Evolutionary conservation across 2,888 invertebrate species (phyloP).

Genomic region (Harpagoxenus sublaevis): DNA sequence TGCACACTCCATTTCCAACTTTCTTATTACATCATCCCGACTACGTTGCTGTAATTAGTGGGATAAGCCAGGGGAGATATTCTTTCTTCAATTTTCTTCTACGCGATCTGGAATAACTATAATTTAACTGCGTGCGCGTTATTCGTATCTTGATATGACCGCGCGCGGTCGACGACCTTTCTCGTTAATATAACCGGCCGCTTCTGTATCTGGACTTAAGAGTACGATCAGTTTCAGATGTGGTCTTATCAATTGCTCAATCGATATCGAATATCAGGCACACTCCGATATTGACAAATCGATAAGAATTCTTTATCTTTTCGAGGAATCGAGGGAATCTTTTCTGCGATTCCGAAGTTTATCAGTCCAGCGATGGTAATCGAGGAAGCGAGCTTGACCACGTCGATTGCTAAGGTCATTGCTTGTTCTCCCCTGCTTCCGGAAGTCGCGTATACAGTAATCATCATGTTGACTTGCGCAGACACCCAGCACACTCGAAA

Average conservation of each 20-base stretch:
- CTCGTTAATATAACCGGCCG: slow-evolving; percentile 22
- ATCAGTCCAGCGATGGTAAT: slow-evolving; percentile 64
- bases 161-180: slow-evolving; percentile 25
- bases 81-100: slow-evolving; percentile 36
- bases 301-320: slow-evolving; percentile 13
- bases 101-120: slow-evolving; percentile 20
- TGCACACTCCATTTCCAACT: slow-evolving; percentile 48
- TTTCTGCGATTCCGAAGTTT: slow-evolving; percentile 50
- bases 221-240: slow-evolving; percentile 28
- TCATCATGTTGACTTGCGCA: slow-evolving; percentile 41
- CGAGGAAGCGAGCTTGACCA: slow-evolving; percentile 72
- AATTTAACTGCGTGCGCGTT: slow-evolving; percentile 43
- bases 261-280: not conserved
- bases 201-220: slow-evolving; percentile 11
- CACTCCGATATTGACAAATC: not conserved
- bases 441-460: slow-evolving; percentile 60
- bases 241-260: slow-evolving; percentile 1
- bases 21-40: slow-evolving; percentile 47
- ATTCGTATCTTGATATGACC: slow-evolving; percentile 23
- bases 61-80: slow-evolving; percentile 20
- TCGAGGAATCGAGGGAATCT: not conserved
- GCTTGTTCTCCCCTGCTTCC: slow-evolving; percentile 70
- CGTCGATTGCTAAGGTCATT: slow-evolving; percentile 75
- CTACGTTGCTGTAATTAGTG: slow-evolving; percentile 41
- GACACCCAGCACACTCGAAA: slow-evolving; percentile 29